Conservation (phyloP, 2,797 vertebrate species). For the Sebastes variabilis region DNA sequence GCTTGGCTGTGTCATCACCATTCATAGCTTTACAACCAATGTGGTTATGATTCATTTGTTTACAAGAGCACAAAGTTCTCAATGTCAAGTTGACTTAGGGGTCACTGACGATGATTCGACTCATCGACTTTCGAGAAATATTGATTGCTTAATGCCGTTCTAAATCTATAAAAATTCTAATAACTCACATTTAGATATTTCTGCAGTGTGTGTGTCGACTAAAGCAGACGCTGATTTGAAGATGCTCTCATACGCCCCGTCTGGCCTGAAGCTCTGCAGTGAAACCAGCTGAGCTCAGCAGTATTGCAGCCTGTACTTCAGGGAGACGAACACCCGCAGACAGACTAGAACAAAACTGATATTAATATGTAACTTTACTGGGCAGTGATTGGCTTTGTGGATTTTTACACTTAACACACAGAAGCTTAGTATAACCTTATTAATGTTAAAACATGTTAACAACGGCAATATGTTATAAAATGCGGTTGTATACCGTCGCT, state of each 20-base stretch:
- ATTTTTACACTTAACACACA: background rate
- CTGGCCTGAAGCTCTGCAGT: conserved; percentile 17
- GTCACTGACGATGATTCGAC: no score
- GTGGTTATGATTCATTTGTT: no score
- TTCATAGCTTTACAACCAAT: no score
- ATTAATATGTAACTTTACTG: conserved; percentile 4
- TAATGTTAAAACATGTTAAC: background rate
- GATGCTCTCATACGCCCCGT: background rate
- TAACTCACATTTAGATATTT: background rate
- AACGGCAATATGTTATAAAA: background rate
- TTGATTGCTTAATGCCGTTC: no score
- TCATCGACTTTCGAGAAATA: no score
- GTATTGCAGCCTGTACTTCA: background rate
- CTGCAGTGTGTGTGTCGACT: background rate
- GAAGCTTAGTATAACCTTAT: background rate
- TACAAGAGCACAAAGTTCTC: no score
- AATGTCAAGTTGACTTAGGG: no score
- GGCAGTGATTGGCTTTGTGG: background rate
- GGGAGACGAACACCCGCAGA: background rate
- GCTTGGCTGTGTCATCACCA: no score
- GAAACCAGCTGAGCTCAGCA: conserved; percentile 40
- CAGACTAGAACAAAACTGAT: background rate
- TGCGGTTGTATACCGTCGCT: no score
- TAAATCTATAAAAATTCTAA: background rate
- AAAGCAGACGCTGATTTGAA: background rate